Conservation (phyloP, 2,888 invertebrate genomes). For the Bimastos eiseni region DNA sequence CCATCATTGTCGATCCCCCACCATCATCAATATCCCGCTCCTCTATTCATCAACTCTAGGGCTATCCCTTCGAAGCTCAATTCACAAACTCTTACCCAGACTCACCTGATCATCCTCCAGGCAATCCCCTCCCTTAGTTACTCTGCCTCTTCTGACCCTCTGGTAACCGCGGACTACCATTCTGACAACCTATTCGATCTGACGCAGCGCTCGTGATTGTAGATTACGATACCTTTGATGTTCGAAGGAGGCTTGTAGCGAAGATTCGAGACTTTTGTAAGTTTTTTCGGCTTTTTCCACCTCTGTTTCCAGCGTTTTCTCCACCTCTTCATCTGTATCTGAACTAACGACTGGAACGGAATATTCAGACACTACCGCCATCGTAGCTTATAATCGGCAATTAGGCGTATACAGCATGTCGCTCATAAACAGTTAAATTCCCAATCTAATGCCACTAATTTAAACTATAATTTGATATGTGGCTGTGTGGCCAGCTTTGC, state of each 20-base stretch:
- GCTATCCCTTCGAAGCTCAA: too few relatives aligned
- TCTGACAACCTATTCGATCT: too few relatives aligned
- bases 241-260: not conserved
- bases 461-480: not conserved
- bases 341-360: not conserved
- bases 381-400: conserved; percentile 5
- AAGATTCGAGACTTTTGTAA: not conserved
- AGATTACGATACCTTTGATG: not conserved
- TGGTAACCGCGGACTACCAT: too few relatives aligned
- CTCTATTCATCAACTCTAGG: too few relatives aligned
- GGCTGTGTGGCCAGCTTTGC: not conserved
- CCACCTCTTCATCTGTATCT: not conserved
- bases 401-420: not conserved
- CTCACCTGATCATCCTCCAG: too few relatives aligned
- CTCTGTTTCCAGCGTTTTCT: not conserved
- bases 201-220: too few relatives aligned
- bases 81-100: too few relatives aligned
- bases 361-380: not conserved
- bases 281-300: not conserved
- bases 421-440: not conserved
- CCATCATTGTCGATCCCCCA: too few relatives aligned
- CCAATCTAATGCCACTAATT: not conserved
- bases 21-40: too few relatives aligned
- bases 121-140: too few relatives aligned
- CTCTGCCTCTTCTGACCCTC: too few relatives aligned